These are phyloP conservation scores for Bufo bufo DNA, from an alignment of 2,113 vertebrate species.

Conservation along the genomic window DNA sequence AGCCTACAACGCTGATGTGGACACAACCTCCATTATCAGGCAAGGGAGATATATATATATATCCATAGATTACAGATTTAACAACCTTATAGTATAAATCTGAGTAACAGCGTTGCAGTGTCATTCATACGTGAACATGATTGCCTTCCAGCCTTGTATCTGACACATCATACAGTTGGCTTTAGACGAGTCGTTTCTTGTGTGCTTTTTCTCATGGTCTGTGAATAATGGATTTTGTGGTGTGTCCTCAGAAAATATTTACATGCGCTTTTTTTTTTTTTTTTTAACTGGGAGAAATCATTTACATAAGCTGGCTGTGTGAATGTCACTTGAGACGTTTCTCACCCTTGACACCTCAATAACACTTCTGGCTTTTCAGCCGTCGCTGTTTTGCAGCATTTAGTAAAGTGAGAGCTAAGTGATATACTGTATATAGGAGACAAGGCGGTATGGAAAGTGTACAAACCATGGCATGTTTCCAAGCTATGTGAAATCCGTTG, in stretches of 20 bases:
- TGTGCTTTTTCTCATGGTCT: not conserved
- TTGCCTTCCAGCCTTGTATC: not conserved
- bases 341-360: constrained; percentile 40
- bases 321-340: constrained; percentile 40
- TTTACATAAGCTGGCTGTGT: constrained; percentile 39
- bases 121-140: not conserved
- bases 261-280: constrained; percentile 11
- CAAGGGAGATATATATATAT: too few relatives aligned
- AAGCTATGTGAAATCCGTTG: not conserved
- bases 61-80: too few relatives aligned
- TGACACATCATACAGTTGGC: constrained; percentile 11
- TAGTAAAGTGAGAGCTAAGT: constrained; percentile 17
- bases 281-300: not conserved
- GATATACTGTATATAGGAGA: constrained; percentile 15
- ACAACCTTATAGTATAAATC: too few relatives aligned
- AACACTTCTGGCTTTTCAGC: constrained; percentile 24
- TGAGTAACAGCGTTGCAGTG: not conserved
- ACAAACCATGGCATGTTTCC: not conserved
- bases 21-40: too few relatives aligned
- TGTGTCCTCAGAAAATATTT: constrained; percentile 37
- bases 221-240: constrained; percentile 45
- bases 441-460: constrained; percentile 6
- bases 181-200: constrained; percentile 36
- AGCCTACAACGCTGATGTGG: too few relatives aligned
- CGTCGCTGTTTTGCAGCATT: constrained; percentile 20